Percentiles rank a stretch among this genome's conserved stretches.
Conservation (phyloP, 2,113 vertebrate genomes). For the rat (Rattus norvegicus) region GRCr8 NC_086033.1:22898501-22899000, state of each 20-base stretch:
- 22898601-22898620: neutral
- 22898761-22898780: neutral
- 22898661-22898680: neutral
- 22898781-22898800: neutral
- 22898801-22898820: neutral
- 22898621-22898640: neutral
- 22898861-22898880: neutral
- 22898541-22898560: neutral
- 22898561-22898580: neutral
- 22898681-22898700: neutral
- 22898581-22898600: neutral
- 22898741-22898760: neutral
- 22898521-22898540: neutral
- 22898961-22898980: neutral
- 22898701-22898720: neutral
- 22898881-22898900: neutral
- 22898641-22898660: neutral
- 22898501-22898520: neutral
- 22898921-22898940: neutral
- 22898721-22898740: neutral
- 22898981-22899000: neutral
- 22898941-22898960: constrained; percentile 27
- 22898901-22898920: neutral
- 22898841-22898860: neutral
- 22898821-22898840: neutral